Base-by-base conservation (phyloP, 1,140 invertebrate species). In the Spodoptera litura region DNA sequence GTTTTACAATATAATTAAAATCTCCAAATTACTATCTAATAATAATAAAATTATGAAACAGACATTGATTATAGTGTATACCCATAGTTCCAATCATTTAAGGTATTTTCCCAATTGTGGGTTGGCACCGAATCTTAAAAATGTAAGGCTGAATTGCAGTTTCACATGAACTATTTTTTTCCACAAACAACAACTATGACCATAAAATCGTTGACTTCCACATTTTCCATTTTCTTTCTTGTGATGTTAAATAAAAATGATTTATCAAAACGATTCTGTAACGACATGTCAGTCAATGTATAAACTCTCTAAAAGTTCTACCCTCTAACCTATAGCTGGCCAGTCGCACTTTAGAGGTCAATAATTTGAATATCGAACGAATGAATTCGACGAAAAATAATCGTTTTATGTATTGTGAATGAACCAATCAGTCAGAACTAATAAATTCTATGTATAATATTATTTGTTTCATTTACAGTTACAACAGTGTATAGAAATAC, bases 281-380 rank as follows among this genome's bases (percentile, higher is more conserved):
- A 44, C 5, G 11, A 49, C 56, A 27, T 51, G n/a, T 6, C n/a
- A 72, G 68, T 12, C 51, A 77, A 68, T 77, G 51, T 68, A n/a
- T 44, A 58, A 31, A 27, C n/a, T 25, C 51, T 20, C 35, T 77
- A 27, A 77, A 59, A 73, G 79, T 81, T 83, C 87, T 85, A 86
- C 86, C 87, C 4, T 81, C 78, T 81, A 82, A 87, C 85, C 85
- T 90, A 82, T 88, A 81, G 76, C 71, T 71, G 79, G 77, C 81
- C 71, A 81, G 51, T 80, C 12, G 61, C 62, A 68, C 51, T 68
- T 79, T 75, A 78, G 80, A 84, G 81, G 86, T 87, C 83, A 79
- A 59, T 75, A 70, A 71, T 78, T 78, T 61, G 56, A 81, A 81
- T 78, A 81, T 61, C 71, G 80, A 74, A 78, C 68, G 62, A 81